Conservation (phyloP, 2,888 invertebrate species). For the Zelleria hepariella region DNA sequence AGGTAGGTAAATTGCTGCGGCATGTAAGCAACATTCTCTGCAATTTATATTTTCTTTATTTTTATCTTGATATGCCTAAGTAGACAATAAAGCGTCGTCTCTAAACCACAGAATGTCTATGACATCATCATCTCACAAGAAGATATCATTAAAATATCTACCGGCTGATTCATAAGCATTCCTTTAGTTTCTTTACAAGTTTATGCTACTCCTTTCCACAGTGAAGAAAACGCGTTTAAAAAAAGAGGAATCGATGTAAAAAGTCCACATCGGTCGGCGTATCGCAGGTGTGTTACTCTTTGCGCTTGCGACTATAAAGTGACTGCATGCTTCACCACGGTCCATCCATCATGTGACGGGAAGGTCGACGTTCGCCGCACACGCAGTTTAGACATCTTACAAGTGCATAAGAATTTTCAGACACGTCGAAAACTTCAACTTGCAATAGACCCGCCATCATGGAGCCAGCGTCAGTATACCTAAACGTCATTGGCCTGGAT, state of each 20-base stretch:
- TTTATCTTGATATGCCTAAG: background rate
- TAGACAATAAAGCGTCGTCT: background rate
- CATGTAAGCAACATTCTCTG: background rate
- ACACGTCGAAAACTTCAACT: too few species aligned
- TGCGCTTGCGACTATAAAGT: background rate
- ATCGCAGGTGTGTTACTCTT: background rate
- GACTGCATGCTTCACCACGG: constrained; percentile 22
- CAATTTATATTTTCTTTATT: background rate
- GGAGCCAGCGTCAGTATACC: background rate
- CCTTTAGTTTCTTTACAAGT: background rate
- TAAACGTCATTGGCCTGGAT: background rate
- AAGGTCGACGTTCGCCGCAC: constrained; percentile 21
- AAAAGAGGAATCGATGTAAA: background rate
- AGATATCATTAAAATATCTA: background rate
- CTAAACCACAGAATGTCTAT: background rate
- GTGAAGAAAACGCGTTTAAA: background rate
- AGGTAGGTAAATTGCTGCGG: too few species aligned
- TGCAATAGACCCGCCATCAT: too few species aligned
- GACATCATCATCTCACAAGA: background rate
- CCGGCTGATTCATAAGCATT: background rate
- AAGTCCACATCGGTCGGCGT: background rate
- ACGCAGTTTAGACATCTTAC: constrained; percentile 7
- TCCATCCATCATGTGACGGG: constrained; percentile 30
- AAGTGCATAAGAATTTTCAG: background rate
- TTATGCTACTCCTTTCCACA: background rate